A percentile compares a stretch with the other conserved stretches of the same genome.
These are phyloP conservation scores for Microvelia longipes DNA, from an alignment of 1,140 invertebrate species.

Conservation along the genomic window DNA sequence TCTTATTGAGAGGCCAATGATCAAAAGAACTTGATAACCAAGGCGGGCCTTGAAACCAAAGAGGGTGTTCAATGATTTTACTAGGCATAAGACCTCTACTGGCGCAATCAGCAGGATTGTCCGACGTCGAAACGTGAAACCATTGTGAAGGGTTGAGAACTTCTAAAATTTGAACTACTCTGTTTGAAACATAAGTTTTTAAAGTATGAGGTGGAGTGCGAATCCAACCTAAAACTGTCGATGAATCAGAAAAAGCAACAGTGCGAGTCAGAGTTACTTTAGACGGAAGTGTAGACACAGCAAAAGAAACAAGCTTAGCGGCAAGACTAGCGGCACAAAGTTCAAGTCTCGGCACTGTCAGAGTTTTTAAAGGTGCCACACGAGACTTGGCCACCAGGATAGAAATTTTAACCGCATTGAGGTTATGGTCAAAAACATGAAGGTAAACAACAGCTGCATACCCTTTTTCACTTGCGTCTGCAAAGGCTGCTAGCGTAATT, in stretches of 20 bases:
- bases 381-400: conserved; percentile 28
- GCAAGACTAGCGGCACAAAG: neutral
- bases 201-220: conserved; percentile 10
- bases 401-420: neutral
- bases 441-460: neutral
- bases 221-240: neutral
- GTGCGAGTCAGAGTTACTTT: neutral
- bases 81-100: conserved; percentile 26
- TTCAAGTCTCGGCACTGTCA: conserved; percentile 22
- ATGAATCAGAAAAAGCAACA: conserved; percentile 20
- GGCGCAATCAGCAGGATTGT: conserved; percentile 31
- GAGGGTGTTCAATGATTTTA: conserved; percentile 19
- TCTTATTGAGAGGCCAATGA: neutral
- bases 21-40: neutral
- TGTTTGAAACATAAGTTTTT: conserved; percentile 22
- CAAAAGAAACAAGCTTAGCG: neutral
- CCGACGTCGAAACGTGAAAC: conserved; percentile 24
- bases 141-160: conserved; percentile 23
- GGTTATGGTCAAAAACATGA: neutral
- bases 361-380: conserved; percentile 29
- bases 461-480: neutral
- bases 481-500: conserved; percentile 21
- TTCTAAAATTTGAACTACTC: conserved; percentile 27
- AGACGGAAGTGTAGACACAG: neutral
- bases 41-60: conserved; percentile 30